Conservation (phyloP, 2,888 invertebrate species). For the Cacoxenus indagator region DNA sequence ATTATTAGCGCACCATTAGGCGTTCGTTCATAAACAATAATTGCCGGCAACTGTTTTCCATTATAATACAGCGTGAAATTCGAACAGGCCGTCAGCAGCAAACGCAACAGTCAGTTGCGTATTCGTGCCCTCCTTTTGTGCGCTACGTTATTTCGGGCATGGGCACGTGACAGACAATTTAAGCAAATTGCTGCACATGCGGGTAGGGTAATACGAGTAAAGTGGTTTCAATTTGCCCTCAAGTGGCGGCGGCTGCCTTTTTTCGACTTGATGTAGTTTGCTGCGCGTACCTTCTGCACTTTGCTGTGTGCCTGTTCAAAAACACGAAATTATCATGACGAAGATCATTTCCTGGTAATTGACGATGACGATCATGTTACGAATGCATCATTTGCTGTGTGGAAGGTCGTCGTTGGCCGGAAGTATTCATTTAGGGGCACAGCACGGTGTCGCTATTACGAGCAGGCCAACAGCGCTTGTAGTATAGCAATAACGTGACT, state of each 20-base stretch:
- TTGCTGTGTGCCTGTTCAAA: conserved; percentile 40
- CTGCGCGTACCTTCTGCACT: background rate
- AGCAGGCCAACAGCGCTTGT: conserved; percentile 25
- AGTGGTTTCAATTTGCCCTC: background rate
- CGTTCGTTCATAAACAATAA: background rate
- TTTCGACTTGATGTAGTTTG: background rate
- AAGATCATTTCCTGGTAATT: conserved; percentile 43
- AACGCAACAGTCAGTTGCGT: background rate
- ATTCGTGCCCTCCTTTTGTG: conserved; percentile 9
- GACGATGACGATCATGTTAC: conserved; percentile 4
- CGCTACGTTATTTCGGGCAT: conserved; percentile 28
- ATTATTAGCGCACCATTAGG: background rate
- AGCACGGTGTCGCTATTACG: conserved; percentile 21
- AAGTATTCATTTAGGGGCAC: conserved; percentile 15
- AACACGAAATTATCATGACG: conserved; percentile 58
- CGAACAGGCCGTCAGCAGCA: conserved; percentile 45
- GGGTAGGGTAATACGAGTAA: no score
- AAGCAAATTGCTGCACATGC: conserved; percentile 27
- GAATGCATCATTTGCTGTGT: background rate
- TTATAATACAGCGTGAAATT: conserved; percentile 49
- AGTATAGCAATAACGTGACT: conserved; percentile 32
- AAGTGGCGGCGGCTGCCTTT: conserved; percentile 3
- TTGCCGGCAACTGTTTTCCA: conserved; percentile 29
- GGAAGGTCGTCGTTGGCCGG: background rate
- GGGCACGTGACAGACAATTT: conserved; percentile 30